A percentile compares a stretch with the other conserved stretches of the same genome.
These are phyloP conservation scores for Callocephalon fimbriatum DNA, from an alignment of 2,113 vertebrate genomes.

Conservation along the genomic window DNA sequence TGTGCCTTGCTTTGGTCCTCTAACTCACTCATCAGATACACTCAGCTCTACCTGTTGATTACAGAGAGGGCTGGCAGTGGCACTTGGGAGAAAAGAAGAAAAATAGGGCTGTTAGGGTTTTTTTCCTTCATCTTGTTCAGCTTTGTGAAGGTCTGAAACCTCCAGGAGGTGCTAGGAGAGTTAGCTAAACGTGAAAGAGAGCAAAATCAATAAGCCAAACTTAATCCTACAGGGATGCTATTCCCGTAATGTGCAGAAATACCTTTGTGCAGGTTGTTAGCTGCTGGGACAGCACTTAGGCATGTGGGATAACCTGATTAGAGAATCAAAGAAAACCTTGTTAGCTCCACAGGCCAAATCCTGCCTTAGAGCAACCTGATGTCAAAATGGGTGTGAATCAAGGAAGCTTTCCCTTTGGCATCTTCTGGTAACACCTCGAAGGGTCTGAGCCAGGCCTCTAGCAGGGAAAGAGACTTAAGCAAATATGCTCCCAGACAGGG, in stretches of 20 bases:
- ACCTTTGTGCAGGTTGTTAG: slow-evolving; percentile 54
- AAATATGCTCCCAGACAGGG: slow-evolving; percentile 66
- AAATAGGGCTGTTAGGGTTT: neutral
- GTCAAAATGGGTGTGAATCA: slow-evolving; percentile 55
- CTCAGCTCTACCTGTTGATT: neutral
- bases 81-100: neutral
- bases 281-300: slow-evolving; percentile 37
- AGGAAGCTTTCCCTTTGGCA: slow-evolving; percentile 49
- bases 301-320: slow-evolving; percentile 61
- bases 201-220: slow-evolving; percentile 66
- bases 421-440: slow-evolving; percentile 55
- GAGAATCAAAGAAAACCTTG: slow-evolving; percentile 45
- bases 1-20: neutral
- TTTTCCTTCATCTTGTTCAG: neutral
- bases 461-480: slow-evolving; percentile 35
- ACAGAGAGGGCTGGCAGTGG: neutral
- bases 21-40: neutral
- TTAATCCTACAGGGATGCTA: slow-evolving; percentile 45
- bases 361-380: slow-evolving; percentile 43
- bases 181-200: slow-evolving; percentile 66
- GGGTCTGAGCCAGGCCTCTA: slow-evolving; percentile 36
- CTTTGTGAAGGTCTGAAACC: slow-evolving; percentile 67
- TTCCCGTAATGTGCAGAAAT: slow-evolving; percentile 34
- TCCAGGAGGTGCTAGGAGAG: slow-evolving; percentile 62
- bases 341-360: slow-evolving; percentile 48